phyloP scores from a whole-genome alignment of 2,797 vertebrate species.

The Argya squamiceps region DNA sequence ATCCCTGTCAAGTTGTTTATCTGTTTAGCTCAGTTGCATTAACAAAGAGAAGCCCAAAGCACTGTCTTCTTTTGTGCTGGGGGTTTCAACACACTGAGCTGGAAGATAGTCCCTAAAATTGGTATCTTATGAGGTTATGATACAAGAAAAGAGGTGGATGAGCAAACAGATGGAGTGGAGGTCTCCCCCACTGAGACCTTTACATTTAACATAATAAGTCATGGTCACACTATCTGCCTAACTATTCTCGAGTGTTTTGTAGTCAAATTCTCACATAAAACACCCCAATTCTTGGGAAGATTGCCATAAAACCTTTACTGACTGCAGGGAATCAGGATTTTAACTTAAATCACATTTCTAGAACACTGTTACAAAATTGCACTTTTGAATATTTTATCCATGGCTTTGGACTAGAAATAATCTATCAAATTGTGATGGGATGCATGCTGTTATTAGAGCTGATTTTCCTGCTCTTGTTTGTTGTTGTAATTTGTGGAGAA shows the following conservation, averaged over 20 bases:
- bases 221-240: background rate
- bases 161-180: conserved; percentile 17
- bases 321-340: background rate
- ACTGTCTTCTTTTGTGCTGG: background rate
- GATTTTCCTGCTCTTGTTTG: conserved; percentile 52
- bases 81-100: background rate
- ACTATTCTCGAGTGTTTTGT: background rate
- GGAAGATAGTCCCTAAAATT: background rate
- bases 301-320: background rate
- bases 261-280: background rate
- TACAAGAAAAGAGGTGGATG: background rate
- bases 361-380: background rate
- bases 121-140: background rate
- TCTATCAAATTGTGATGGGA: conserved; percentile 27
- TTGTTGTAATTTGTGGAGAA: conserved; percentile 65
- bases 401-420: conserved; percentile 43
- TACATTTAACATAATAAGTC: background rate
- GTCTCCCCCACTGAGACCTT: background rate
- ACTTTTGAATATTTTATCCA: background rate
- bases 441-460: conserved; percentile 48
- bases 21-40: background rate
- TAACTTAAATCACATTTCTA: background rate
- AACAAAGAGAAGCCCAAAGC: background rate
- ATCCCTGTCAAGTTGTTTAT: conserved; percentile 27
- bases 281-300: background rate